Evolutionary conservation across 2,888 invertebrate genomes (phyloP), one percentile per base, ranked within the genome.

Genomic region (Drosophila fulvimacula): DNA sequence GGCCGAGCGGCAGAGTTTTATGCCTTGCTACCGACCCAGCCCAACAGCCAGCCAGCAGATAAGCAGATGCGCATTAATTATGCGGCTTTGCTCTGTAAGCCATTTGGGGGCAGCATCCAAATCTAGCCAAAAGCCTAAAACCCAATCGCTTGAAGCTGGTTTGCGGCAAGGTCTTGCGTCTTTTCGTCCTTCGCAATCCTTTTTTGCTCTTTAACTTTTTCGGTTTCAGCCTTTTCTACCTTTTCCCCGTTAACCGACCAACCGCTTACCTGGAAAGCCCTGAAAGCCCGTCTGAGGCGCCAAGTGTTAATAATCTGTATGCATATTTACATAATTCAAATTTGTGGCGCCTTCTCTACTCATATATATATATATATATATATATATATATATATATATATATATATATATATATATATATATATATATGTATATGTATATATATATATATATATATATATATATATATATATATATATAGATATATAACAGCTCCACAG

Each of bases 61-160:
- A 66, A 61, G 76, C 76, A 64, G 78, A 75, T 80, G 73, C 82
- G 79, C 79, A 74, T 82, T 82, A 84, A 84, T 82, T 82, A 82
- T 81, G 82, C 69, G 81, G 82, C 67, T 76, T 67, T 56, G 36
- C 17, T 38, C 52, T 30, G 11, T 48, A 46, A 56, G 63, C 67
- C 59, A 61, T 53, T 70, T 67, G 48, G 56, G 56, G 10, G 13
- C 65, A 53, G 49, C 65, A 52, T 15, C 58, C 34, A n/a, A 57
- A 41, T n/a, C 11, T 13, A 42, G 24, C 39, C 15, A 17, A n/a
- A 19, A 51, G 15, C 68, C 58, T 39, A 70, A 69, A 71, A 27
- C 56, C 73, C 41, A 56, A 61, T 46, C 56, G 64, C 72, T 77
- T 77, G 32, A 60, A 39, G 38, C 48, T 34, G 77, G 70, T 58